Conservation (phyloP, 1,140 invertebrate genomes). For the Caerostris darwini region DNA sequence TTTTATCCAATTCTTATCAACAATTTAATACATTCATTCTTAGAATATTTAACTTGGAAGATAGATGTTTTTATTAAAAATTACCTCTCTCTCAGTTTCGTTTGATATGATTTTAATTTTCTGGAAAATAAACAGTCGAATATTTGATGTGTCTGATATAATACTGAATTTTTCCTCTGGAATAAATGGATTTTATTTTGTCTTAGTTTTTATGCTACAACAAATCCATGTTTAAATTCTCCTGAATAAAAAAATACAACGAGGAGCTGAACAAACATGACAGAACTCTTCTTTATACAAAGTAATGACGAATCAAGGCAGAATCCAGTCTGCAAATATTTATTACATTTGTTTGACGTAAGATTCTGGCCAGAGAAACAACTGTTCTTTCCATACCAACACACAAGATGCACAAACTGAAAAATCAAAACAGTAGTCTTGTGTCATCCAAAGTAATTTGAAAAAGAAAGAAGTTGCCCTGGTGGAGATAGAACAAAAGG, state of each 20-base stretch:
- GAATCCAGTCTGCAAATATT: slow-evolving; percentile 24
- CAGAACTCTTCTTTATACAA: not conserved
- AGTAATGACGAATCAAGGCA: slow-evolving; percentile 13
- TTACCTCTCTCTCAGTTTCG: no score
- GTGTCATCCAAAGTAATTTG: slow-evolving; percentile 23
- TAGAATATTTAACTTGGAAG: no score
- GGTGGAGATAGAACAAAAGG: not conserved
- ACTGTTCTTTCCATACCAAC: not conserved
- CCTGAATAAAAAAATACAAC: not conserved
- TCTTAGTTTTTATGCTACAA: not conserved
- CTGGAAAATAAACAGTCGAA: no score
- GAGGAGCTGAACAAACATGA: not conserved
- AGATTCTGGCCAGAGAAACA: not conserved
- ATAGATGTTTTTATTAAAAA: no score
- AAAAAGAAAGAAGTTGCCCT: not conserved
- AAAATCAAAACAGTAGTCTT: slow-evolving; percentile 23
- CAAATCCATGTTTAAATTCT: not conserved
- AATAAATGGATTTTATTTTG: not conserved
- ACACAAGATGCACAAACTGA: not conserved
- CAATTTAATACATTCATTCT: no score
- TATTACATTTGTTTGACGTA: slow-evolving; percentile 33
- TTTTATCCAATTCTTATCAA: no score
- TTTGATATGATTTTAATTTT: no score
- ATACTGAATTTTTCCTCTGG: not conserved
- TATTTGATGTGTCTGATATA: no score